Percentiles rank a stretch among this genome's conserved stretches.
These are phyloP conservation scores for Drosophila serrata DNA, from an alignment of 1,140 invertebrate genomes.

Conservation along the genomic window DNA sequence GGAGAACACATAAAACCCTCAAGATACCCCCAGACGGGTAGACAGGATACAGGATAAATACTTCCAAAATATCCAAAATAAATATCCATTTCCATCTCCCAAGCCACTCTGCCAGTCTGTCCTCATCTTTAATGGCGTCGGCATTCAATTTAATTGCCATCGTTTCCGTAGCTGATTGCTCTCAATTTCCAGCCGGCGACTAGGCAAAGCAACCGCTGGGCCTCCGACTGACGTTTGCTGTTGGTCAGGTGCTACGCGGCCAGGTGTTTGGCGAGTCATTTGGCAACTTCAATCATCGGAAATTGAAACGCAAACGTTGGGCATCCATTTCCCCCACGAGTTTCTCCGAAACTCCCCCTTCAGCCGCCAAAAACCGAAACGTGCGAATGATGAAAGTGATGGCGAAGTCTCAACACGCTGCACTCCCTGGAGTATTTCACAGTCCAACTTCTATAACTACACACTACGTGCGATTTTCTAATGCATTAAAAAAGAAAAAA, in stretches of 20 bases:
- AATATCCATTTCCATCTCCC: slow-evolving; percentile 38
- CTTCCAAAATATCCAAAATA: slow-evolving; percentile 41
- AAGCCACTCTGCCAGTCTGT: background rate
- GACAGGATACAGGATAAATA: slow-evolving; percentile 32
- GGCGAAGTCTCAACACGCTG: slow-evolving; percentile 11
- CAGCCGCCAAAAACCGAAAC: slow-evolving; percentile 53
- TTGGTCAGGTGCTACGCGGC: slow-evolving; percentile 11
- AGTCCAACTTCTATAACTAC: background rate
- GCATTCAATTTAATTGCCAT: slow-evolving; percentile 80
- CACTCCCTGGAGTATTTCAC: slow-evolving; percentile 5
- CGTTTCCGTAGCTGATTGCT: slow-evolving; percentile 63
- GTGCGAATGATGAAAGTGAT: slow-evolving; percentile 59
- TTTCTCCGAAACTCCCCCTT: background rate
- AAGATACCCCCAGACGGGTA: background rate
- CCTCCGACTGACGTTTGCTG: background rate
- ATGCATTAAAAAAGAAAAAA: too few relatives aligned
- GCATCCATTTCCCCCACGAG: slow-evolving; percentile 19
- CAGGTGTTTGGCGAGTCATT: slow-evolving; percentile 68
- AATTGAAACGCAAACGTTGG: slow-evolving; percentile 72
- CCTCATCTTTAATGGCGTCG: slow-evolving; percentile 57
- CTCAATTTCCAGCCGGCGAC: slow-evolving; percentile 49
- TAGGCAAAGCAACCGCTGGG: slow-evolving; percentile 40
- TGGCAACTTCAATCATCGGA: slow-evolving; percentile 78
- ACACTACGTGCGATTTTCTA: background rate
- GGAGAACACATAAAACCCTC: slow-evolving; percentile 31